Base-by-base conservation (phyloP, 1,140 invertebrate species). In the Stegodyphus dumicola region DNA sequence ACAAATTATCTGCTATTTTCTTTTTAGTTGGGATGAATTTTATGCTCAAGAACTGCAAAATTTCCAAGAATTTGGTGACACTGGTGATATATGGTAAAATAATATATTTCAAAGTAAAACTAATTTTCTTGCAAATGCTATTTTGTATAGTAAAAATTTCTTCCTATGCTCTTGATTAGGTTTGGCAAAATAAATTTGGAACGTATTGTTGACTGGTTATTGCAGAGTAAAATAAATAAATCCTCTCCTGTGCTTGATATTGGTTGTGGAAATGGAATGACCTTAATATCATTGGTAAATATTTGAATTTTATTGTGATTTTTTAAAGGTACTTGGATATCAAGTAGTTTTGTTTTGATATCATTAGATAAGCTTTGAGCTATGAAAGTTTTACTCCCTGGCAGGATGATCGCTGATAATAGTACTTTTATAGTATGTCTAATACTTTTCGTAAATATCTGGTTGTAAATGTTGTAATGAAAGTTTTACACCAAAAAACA, bases 191-290 rank as follows among this genome's bases (percentile, higher is more conserved):
- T 69, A 60, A 85, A 85, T 71, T 9, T 85, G 33, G 66, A 77
- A 15, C 51, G 81, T 11, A 85, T 85, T 52, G 81, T 85, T 51
- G 48, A 60, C 6, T 85, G 81, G 81, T 15, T 85, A 13, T 13
- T 48, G 17, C 49, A 70, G 7, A 77, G 70, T 60, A 18, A 70
- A 56, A 15, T 85, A 6, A 65, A 77, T 5, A 85, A 85, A 60
- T 49, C 2, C 10, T 48, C 17, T 13, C 54, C 81, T 17, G 70
- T 85, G 60, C 53, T 85, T 49, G 81, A 85, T 85, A 33, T 77
- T 49, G 81, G 81, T 7, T 85, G 81, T 77, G 81, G 81, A 54
- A 85, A 85, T 85, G 81, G 73, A 11, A 77, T 70, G 17, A 85
- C 75, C 10, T 77, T 85, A 15, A 51, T 77, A n/a, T 70, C 18